phyloP scores from a whole-genome alignment of 2,797 vertebrate species.

The Erethizon dorsatum region DNA sequence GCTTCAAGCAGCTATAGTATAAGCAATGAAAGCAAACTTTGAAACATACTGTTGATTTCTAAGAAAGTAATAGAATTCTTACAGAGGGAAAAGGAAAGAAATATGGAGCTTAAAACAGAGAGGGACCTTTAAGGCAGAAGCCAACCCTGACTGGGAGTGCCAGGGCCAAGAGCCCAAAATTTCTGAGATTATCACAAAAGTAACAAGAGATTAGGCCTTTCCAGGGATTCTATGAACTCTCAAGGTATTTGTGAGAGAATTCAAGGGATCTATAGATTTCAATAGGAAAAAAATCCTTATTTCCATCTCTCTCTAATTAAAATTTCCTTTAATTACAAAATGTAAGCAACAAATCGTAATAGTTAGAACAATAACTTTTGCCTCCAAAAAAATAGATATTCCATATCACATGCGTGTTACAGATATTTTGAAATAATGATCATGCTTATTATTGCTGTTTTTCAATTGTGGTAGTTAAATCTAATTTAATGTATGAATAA shows the following conservation, averaged over 20 bases:
- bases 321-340: constrained; percentile 59
- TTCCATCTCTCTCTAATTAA: constrained; percentile 36
- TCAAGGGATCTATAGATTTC: background rate
- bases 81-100: background rate
- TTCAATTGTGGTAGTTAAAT: constrained; percentile 29
- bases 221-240: background rate
- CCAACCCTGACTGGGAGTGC: background rate
- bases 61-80: background rate
- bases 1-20: background rate
- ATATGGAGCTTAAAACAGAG: background rate
- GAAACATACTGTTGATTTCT: background rate
- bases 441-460: background rate
- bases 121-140: background rate
- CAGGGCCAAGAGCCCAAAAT: background rate
- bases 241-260: background rate
- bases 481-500: background rate
- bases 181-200: background rate
- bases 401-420: background rate
- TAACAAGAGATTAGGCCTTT: background rate
- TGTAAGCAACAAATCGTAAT: background rate
- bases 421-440: background rate
- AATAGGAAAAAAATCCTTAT: background rate
- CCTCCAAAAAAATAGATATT: constrained; percentile 18
- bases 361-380: background rate
- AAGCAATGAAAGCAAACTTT: background rate